Evolutionary conservation across 2,113 vertebrate genomes (phyloP).

Genomic region (Brienomyrus longianalis): DNA sequence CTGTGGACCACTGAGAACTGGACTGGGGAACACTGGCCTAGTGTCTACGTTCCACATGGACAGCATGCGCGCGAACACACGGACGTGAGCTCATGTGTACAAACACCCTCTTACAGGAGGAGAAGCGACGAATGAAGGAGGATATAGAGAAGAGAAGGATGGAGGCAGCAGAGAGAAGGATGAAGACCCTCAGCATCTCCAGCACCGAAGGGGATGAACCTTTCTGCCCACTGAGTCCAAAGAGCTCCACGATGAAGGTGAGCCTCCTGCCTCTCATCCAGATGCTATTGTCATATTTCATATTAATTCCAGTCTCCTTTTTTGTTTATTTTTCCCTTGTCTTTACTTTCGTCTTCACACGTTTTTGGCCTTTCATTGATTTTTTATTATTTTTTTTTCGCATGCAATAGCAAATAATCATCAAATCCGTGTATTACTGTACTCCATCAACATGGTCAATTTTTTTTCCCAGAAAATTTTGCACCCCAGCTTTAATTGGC

Average conservation of each 20-base stretch:
- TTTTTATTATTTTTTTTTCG: background rate
- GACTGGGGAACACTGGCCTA: background rate
- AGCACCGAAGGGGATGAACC: slow-evolving; percentile 51
- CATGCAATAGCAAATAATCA: background rate
- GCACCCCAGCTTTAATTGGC: background rate
- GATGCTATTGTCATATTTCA: background rate
- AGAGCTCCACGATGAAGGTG: slow-evolving; percentile 68
- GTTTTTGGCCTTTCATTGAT: background rate
- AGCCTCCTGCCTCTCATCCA: slow-evolving; percentile 17
- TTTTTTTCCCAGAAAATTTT: background rate
- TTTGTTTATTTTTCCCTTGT: background rate
- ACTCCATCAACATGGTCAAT: background rate
- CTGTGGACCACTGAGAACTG: background rate
- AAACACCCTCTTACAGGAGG: slow-evolving; percentile 52
- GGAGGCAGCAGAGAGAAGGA: slow-evolving; percentile 57
- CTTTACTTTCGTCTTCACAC: background rate
- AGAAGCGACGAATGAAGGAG: slow-evolving; percentile 59
- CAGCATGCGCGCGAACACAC: background rate
- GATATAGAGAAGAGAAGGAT: slow-evolving; percentile 62
- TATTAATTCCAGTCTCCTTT: background rate
- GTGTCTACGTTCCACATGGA: background rate
- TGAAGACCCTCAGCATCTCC: slow-evolving; percentile 55
- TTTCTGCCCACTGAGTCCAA: slow-evolving; percentile 55
- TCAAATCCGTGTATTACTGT: background rate
- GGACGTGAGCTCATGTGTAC: background rate